These are phyloP conservation scores for Picathartes gymnocephalus DNA, from an alignment of 2,113 vertebrate species.

Conservation along the genomic window DNA sequence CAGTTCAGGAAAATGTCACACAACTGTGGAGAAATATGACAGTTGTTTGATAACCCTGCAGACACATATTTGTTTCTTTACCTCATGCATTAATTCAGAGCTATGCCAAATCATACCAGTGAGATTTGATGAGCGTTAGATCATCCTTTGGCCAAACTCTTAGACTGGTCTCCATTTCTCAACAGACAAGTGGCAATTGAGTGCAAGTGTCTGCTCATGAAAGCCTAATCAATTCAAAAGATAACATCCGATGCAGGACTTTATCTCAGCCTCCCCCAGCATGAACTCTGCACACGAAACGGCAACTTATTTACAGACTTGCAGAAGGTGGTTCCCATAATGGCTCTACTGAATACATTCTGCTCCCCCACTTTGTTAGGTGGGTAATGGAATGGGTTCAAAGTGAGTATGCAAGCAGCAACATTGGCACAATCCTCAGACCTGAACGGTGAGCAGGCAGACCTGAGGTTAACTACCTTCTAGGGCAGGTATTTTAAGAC, in stretches of 20 bases:
- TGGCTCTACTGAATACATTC: not conserved
- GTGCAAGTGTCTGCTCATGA: not conserved
- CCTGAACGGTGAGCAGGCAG: not conserved
- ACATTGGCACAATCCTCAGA: not conserved
- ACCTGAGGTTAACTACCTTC: conserved; percentile 4
- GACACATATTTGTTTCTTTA: not conserved
- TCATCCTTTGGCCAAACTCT: not conserved
- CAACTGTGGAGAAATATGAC: not conserved
- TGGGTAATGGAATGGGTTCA: not conserved
- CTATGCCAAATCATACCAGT: not conserved
- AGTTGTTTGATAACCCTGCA: not conserved
- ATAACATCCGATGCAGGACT: not conserved
- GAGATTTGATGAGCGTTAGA: not conserved
- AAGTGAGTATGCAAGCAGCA: not conserved
- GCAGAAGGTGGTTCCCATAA: not conserved
- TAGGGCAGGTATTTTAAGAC: not conserved
- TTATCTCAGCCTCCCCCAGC: not conserved
- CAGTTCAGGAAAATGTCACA: not conserved
- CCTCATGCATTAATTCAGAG: not conserved
- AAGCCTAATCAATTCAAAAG: not conserved
- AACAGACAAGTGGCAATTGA: not conserved
- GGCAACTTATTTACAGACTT: not conserved
- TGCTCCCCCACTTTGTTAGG: not conserved
- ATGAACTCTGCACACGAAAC: not conserved
- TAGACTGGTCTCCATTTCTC: not conserved